Evolutionary conservation across 2,113 vertebrate genomes (phyloP), one percentile per base, ranked within the genome.

Genomic region (Spilogale gracilis): DNA sequence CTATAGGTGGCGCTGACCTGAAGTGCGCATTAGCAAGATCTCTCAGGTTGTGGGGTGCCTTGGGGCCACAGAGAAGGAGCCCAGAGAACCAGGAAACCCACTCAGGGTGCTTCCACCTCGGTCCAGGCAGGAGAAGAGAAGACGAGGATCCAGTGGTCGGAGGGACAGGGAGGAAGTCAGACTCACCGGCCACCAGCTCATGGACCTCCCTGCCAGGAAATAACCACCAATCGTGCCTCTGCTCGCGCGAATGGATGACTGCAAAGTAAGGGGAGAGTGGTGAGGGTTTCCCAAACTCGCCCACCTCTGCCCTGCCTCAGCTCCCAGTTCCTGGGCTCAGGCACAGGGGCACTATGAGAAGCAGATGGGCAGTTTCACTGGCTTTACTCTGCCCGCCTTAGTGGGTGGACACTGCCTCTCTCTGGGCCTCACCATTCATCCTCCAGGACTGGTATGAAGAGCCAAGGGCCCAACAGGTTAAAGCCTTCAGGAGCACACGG

Each of bases 161-260:
- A 61, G 50, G 12, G 32, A n/a, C 65, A 67, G 2, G 17, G 32
- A 79, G n/a, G 30, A 65, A 63, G 38, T 16, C 71, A 82, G 91
- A 99, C 99, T 99, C 95, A 99, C 99, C 78, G 99, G 99, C 99
- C 99, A 99, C 99, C 99, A 99, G 18, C 99, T 99, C 99, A 99
- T 99, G 80, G 99, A 99, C 97, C 99, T 98, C 50, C 99, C 99
- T 0, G 99, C 99, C 69, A 99, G 98, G 96, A 99, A 99, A 93
- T 99, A 99, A 3, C 99, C 99, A 1, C 99, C 99, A 6, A 99
- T 78, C 1, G 99, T 99, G 5, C 98, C 99, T 6, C 98, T 98
- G 98, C 99, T 99, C 27, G 99, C 99, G 90, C 98, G 98, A 30
- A 99, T 7, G 0, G 99, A 99, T 0, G 99, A 99, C 99, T 99